These are phyloP conservation scores for Aspidoscelis tigris DNA, from an alignment of 2,113 vertebrate species.

Conservation along the genomic window DNA sequence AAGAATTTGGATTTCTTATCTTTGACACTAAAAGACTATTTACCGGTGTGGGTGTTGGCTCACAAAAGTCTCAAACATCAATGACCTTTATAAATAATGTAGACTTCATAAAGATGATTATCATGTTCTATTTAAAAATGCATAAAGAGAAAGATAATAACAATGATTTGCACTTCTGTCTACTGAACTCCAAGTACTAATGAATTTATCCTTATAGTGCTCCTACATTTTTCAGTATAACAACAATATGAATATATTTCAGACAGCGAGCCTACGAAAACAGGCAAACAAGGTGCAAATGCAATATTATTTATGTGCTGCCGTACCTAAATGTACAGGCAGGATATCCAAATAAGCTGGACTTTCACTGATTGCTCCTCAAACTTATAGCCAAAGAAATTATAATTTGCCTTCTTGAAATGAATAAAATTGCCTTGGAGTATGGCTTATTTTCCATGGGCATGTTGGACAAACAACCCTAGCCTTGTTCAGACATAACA, in stretches of 20 bases:
- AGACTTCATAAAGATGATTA: constrained; percentile 75
- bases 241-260: constrained; percentile 36
- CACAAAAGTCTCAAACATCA: constrained; percentile 65
- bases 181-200: constrained; percentile 68
- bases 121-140: constrained; percentile 77
- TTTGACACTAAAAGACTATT: constrained; percentile 47
- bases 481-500: too few species aligned
- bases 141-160: constrained; percentile 76
- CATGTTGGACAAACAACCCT: too few species aligned
- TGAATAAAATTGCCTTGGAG: neutral
- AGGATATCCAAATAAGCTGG: neutral
- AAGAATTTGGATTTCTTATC: constrained; percentile 59
- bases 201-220: constrained; percentile 45
- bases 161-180: constrained; percentile 72
- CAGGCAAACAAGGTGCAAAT: neutral
- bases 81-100: constrained; percentile 76
- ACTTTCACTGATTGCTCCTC: neutral
- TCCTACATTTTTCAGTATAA: constrained; percentile 54
- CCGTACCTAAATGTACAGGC: neutral
- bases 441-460: neutral
- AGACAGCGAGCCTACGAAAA: constrained; percentile 3
- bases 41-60: constrained; percentile 66
- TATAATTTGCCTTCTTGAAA: neutral
- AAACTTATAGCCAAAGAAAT: neutral
- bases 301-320: neutral